Percentiles rank a stretch among this genome's conserved stretches.
phyloP scores from a whole-genome alignment of 2,797 vertebrate species.

The Phataginus tricuspis region DNA sequence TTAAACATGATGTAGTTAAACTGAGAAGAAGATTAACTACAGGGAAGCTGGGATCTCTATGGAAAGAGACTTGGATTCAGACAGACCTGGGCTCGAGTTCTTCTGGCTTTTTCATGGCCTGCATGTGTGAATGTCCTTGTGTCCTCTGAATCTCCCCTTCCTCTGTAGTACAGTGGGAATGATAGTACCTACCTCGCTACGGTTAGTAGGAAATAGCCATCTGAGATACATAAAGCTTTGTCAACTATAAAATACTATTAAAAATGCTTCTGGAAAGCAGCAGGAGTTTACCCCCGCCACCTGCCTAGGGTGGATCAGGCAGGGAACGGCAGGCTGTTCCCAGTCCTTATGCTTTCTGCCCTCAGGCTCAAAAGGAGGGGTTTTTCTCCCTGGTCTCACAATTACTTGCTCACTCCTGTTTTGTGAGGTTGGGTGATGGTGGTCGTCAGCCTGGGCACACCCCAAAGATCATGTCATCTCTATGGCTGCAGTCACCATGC shows the following conservation, averaged over 20 bases:
- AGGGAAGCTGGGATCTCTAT: not conserved
- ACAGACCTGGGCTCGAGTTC: not conserved
- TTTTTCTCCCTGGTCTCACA: not conserved
- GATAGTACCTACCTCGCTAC: not conserved
- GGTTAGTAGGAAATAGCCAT: not conserved
- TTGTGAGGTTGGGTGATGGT: not conserved
- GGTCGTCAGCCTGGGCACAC: not conserved
- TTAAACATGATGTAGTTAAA: not conserved
- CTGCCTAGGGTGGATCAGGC: not conserved
- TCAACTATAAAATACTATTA: not conserved
- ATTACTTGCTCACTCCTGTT: not conserved
- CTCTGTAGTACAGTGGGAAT: not conserved
- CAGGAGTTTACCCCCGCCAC: not conserved
- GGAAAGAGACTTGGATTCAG: not conserved
- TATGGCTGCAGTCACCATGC: not conserved
- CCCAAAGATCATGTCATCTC: fast-evolving
- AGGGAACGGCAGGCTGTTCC: not conserved
- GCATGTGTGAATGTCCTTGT: not conserved
- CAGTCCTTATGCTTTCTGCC: not conserved
- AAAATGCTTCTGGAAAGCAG: not conserved
- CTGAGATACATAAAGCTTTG: not conserved
- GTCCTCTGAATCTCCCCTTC: not conserved
- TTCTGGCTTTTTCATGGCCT: not conserved
- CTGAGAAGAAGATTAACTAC: not conserved
- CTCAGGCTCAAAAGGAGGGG: not conserved